phyloP scores from a whole-genome alignment of 35 echinoderm and acorn worm species.

The Apostichopus japonicus region DNA sequence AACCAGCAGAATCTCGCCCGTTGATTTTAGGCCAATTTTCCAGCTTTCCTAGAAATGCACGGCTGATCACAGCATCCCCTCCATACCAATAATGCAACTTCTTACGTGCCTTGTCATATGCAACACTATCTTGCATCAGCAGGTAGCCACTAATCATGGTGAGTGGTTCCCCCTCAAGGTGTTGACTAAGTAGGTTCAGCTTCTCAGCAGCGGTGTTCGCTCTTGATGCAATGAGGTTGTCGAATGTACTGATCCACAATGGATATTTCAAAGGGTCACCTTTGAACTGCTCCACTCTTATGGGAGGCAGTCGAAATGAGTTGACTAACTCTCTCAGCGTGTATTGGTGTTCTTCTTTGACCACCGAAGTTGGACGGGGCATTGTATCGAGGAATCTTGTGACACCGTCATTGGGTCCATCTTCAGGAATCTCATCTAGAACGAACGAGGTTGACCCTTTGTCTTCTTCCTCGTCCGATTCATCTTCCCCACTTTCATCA shows the following conservation, averaged over 20 bases:
- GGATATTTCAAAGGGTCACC: conserved; percentile 23
- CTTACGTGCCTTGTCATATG: conserved; percentile 6
- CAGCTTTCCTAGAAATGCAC: conserved; percentile 36
- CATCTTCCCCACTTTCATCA: not conserved
- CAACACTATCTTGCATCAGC: conserved; percentile 10
- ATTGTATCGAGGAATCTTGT: not conserved
- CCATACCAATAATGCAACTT: conserved; percentile 23
- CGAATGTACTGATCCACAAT: conserved; percentile 35
- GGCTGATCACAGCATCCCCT: not conserved
- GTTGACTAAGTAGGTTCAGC: conserved; percentile 40
- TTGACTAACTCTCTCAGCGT: conserved; percentile 28
- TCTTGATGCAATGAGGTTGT: conserved; percentile 44
- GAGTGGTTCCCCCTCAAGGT: conserved; percentile 6
- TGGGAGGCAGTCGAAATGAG: conserved; percentile 17
- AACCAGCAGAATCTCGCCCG: not conserved
- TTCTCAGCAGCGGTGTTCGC: not conserved
- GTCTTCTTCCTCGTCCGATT: not conserved
- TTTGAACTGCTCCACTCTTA: conserved; percentile 17
- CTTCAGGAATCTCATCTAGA: not conserved
- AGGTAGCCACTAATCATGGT: conserved; percentile 33
- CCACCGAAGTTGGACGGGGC: not conserved
- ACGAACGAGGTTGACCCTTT: not conserved
- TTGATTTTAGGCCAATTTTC: conserved; percentile 47
- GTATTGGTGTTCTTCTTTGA: not conserved
- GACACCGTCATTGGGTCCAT: conserved; percentile 6